phyloP scores from a whole-genome alignment of 2,888 invertebrate species.

The Tetramorium bicarinatum region DNA sequence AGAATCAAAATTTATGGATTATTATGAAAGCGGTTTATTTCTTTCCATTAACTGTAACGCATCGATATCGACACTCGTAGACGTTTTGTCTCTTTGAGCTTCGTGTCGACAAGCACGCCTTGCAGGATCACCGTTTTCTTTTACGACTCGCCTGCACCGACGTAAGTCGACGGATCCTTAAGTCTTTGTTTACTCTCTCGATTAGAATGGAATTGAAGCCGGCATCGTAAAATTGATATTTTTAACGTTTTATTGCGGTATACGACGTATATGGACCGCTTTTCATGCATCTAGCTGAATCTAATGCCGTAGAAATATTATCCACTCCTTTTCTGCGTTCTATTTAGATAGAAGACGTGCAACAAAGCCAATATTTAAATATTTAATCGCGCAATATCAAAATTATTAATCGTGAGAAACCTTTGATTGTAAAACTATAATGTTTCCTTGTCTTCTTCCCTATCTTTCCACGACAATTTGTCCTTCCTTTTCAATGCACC shows the following conservation, averaged over 20 bases:
- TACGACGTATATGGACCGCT: neutral
- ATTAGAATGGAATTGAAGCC: conserved; percentile 74
- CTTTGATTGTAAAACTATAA: conserved; percentile 18
- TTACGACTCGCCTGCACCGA: conserved; percentile 76
- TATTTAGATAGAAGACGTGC: neutral
- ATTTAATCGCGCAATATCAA: neutral
- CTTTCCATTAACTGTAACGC: conserved; percentile 30
- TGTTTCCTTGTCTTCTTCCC: neutral
- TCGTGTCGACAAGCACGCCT: conserved; percentile 82
- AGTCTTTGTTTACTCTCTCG: conserved; percentile 74
- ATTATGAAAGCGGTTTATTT: conserved; percentile 16
- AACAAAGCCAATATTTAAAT: neutral
- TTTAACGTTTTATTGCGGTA: conserved; percentile 65
- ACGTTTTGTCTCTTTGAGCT: conserved; percentile 67
- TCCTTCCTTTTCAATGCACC: conserved; percentile 65
- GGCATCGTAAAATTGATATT: conserved; percentile 69
- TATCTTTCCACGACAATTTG: conserved; percentile 3
- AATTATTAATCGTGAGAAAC: conserved; percentile 38
- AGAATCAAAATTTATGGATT: neutral
- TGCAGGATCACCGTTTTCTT: conserved; percentile 82
- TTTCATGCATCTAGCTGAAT: neutral
- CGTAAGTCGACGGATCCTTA: conserved; percentile 72
- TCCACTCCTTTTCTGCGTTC: neutral
- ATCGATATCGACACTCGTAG: conserved; percentile 50
- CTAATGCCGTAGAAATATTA: conserved; percentile 7